Conservation (phyloP, 1,140 invertebrate species). For the Myzus persicae region DNA sequence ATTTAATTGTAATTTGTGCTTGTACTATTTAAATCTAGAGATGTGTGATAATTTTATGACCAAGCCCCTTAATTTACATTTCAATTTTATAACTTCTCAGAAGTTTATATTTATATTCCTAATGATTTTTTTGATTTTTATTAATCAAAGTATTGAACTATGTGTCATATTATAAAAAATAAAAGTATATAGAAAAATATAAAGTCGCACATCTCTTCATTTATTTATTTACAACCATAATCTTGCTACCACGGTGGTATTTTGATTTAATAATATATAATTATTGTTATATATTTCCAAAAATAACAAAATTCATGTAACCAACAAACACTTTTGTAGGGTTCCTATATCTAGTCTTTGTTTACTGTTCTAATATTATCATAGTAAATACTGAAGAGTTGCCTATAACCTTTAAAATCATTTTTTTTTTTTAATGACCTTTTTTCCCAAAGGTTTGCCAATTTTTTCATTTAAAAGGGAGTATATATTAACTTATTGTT, state of each 20-base stretch:
- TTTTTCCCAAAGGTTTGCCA: not conserved
- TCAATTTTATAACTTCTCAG: not conserved
- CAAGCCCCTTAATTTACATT: not conserved
- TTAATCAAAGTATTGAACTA: not conserved
- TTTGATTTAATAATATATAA: not conserved
- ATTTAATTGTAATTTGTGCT: not conserved
- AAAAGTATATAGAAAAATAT: not conserved
- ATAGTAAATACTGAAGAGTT: not conserved
- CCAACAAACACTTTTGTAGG: slow-evolving; percentile 6
- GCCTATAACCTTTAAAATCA: not conserved
- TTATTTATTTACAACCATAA: not conserved
- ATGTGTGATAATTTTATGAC: not conserved
- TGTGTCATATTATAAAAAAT: not conserved
- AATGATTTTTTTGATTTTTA: not conserved
- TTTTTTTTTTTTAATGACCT: not conserved
- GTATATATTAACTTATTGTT: slow-evolving; percentile 27
- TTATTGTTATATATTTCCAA: not conserved
- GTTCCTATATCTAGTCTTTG: slow-evolving; percentile 40
- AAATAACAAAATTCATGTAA: slow-evolving; percentile 4
- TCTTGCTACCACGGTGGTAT: not conserved
- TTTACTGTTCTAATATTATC: slow-evolving; percentile 39
- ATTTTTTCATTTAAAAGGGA: not conserved
- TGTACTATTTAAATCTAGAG: slow-evolving; percentile 25
- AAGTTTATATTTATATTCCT: not conserved
- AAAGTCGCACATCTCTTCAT: not conserved